Base-by-base conservation (phyloP, 1,140 invertebrate genomes). In the Drosophila pandora region DNA sequence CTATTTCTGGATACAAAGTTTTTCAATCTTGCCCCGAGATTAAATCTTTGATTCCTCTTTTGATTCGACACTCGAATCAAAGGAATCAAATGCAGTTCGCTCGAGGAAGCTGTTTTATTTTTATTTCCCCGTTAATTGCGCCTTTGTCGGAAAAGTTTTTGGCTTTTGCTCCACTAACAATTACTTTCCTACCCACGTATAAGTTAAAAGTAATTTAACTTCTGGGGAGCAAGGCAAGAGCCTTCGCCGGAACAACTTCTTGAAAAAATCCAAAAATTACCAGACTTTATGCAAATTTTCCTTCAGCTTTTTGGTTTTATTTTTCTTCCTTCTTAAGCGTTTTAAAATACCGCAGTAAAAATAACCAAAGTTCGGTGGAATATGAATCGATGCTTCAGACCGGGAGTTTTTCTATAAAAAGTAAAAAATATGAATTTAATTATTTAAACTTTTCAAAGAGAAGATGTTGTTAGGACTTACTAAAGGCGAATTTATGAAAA, bases 181-280 rank as follows among this genome's bases (percentile, higher is more conserved):
- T 75, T 75, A 75, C 72, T 75, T 45, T 60, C 45, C 60, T 50
- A 49, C 39, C 43, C 58, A 21, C 47, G 69, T 64, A 80, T 69
- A 87, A 87, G 82, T 77, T 84, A 77, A 41, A 87, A 81, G 82
- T 87, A 87, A 84, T 84, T 87, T 81, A 81, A 84, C 82, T 84
- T 84, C 65, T 74, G 62, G 65, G 56, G 57, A 84, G 67, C 62
- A 73, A 39, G 79, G 52, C 48, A 17, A 17, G 17, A 17, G 17
- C 43, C 75, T 79, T 39, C 22, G 21, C 55, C 45, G 52, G 53
- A 65, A 78, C 62, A 70, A 64, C 53, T 50, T 60, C 8, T 30
- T 21, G 8, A 41, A 62, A 28, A 39, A 13, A 63, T 28, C 25
- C 5, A 28, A 61, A 79, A 78, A 57, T 75, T 75, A 41, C 12